Base-by-base conservation (phyloP, 2,113 vertebrate species). In the Crypturellus undulatus region DNA sequence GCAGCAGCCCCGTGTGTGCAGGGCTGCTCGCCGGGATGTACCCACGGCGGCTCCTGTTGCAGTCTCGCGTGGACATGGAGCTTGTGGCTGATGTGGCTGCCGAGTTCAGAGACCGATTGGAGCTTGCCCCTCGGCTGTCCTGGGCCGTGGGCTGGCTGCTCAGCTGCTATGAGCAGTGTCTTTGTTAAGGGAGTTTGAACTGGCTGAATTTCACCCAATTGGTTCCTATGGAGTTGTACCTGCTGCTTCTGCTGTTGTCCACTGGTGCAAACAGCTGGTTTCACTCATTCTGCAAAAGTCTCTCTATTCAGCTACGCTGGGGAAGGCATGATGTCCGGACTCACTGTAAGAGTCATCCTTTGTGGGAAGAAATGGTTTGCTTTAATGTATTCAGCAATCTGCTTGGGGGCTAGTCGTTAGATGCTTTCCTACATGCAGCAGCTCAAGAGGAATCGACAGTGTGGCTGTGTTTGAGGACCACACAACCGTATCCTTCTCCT, bases 81-180 rank as follows among this genome's bases (percentile, higher is more conserved):
- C 21, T 22, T 22, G 21, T 9, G 9, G 21, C 47, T 49, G 47
- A 49, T 20, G 8, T 22, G 49, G 8, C n/a, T n/a, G 21, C 21
- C 43, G 16, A 43, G 43, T 43, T 43, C 43, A 43, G 43, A 43
- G 43, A 15, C 21, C 21, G 19, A 49, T 22, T 10, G 8, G 47
- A 47, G 20, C 18, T 47, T 18, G 15, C 4, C 52, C 45, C 10
- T 68, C 7, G 3, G 60, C 56, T 18, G 10, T 12, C 54, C 67
- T 6, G 3, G 10, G n/a, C 68, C 12, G 4, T 11, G 51, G 1
- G 0, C 47, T 45, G 16, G 24, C 4, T 47, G 30, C 5, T 73
- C 38, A 72, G 73, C n/a, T 59, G 36, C 49, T 34, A 2, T 9
- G 18, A 47, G 8, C 0, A 0, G 47, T 34, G 16, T 59, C 52